A percentile compares a stretch with the other conserved stretches of the same genome.
phyloP scores from a whole-genome alignment of 2,888 invertebrate genomes.

The Lamellibrachia columna region DNA sequence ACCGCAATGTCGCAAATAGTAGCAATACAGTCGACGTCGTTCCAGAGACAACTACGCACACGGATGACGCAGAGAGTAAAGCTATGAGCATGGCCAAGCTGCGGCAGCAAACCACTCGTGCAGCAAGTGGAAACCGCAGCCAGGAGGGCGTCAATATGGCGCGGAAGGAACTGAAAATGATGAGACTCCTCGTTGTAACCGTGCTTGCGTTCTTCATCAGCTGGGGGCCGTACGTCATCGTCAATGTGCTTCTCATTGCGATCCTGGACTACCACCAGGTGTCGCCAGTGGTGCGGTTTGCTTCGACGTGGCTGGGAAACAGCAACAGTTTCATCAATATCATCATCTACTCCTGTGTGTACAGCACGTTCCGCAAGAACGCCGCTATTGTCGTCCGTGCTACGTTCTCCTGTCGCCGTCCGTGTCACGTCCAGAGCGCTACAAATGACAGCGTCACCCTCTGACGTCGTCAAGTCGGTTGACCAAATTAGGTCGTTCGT shows the following conservation, averaged over 20 bases:
- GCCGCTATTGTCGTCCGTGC: neutral
- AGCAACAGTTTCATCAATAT: slow-evolving; percentile 34
- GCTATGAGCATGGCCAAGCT: neutral
- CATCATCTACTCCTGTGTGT: slow-evolving; percentile 32
- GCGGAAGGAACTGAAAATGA: slow-evolving; percentile 31
- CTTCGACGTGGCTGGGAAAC: slow-evolving; percentile 31
- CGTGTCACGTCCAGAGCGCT: neutral
- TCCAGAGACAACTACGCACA: neutral
- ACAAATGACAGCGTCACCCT: neutral
- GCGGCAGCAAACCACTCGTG: neutral
- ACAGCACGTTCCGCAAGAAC: slow-evolving; percentile 30
- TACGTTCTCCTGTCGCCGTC: neutral
- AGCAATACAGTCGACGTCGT: neutral
- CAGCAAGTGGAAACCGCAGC: neutral
- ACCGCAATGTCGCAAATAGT: neutral
- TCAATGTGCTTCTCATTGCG: slow-evolving; percentile 29
- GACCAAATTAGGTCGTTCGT: neutral
- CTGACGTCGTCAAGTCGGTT: neutral
- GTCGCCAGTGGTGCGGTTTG: slow-evolving; percentile 23
- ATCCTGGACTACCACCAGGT: slow-evolving; percentile 19
- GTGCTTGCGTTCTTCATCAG: slow-evolving; percentile 42
- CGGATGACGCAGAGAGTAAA: neutral
- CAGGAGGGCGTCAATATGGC: neutral
- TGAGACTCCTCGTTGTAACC: slow-evolving; percentile 41
- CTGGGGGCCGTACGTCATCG: slow-evolving; percentile 46